Percentiles rank a stretch among this genome's conserved stretches.
These are phyloP conservation scores for Heterohyrax brucei DNA, from an alignment of 2,797 vertebrate genomes.

Conservation along the genomic window DNA sequence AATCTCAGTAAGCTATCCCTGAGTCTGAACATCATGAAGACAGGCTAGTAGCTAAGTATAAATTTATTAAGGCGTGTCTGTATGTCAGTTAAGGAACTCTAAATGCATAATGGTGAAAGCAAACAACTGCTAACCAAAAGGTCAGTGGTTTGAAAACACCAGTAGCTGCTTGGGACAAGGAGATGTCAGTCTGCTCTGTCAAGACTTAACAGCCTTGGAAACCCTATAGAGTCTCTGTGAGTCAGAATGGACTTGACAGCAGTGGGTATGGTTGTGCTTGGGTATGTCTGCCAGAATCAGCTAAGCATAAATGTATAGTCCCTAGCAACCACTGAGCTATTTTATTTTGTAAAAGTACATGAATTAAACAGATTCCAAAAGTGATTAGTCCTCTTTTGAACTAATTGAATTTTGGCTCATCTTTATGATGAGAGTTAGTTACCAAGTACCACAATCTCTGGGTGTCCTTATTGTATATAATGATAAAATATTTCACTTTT, in stretches of 20 bases:
- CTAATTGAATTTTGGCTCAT: constrained; percentile 2
- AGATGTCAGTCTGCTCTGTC: background rate
- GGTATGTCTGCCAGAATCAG: background rate
- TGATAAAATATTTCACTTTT: constrained; percentile 13
- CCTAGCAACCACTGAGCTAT: background rate
- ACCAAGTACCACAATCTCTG: background rate
- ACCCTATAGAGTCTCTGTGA: no score
- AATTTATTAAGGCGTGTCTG: no score
- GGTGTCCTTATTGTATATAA: background rate
- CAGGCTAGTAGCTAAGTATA: no score
- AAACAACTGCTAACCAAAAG: no score
- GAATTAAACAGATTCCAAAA: background rate
- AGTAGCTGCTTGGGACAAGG: no score
- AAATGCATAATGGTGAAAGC: no score
- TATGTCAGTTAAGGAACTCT: no score
- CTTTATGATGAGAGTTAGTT: constrained; percentile 10
- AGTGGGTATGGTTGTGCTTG: no score
- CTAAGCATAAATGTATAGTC: background rate
- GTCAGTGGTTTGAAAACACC: no score
- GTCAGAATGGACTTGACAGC: no score
- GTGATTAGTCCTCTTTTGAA: background rate
- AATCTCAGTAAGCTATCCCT: background rate
- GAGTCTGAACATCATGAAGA: background rate
- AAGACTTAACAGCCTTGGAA: no score
- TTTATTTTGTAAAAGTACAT: background rate